Base-by-base conservation (phyloP, 2,113 vertebrate genomes). In the Taurulus bubalis region DNA sequence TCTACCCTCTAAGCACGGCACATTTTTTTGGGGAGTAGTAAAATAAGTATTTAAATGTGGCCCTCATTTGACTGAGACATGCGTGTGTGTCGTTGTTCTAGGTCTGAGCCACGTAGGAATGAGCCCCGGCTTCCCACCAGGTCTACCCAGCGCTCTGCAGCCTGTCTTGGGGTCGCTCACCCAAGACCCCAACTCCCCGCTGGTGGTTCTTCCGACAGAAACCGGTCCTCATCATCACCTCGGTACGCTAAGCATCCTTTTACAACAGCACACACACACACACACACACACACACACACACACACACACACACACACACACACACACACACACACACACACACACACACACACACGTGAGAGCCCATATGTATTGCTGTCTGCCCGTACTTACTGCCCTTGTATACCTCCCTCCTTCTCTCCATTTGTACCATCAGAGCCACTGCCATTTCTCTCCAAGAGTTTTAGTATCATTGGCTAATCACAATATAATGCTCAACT, bases 171-270 rank as follows among this genome's bases (percentile, higher is more conserved):
- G 93, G 15, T 96, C 97, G 11, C 96, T 98, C 30, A 93, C 96
- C 80, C 98, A 98, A 94, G 97, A 98, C n/a, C 92, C 96, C 30
- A 94, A 96, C 5, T 76, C 97, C 3, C 96, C 96, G 67, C 95
- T 99, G n/a, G 97, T 98, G 90, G 96, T 99, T 85, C 95, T 99
- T 79, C 97, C 98, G 62, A 94, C 96, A 0, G 98, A 99, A 77
- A 95, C 97, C 2, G 91, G 96, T 0, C 75, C 97, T 82, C 97
- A 98, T 60, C 97, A 98, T 76, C 90, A 96, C 0, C 96, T 99
- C 18, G 97, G 98, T 98, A 95, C 1, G 65, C 51, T 62, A 5
- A 72, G 22, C 63, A 55, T 59, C 49, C 22, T 66, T 59, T 36
- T 20, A 28, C 47, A 69, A 45, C 6, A 53, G 8, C 45, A 59